These are phyloP conservation scores for Uropetala carovei DNA, from an alignment of 2,888 invertebrate genomes.

Conservation along the genomic window DNA sequence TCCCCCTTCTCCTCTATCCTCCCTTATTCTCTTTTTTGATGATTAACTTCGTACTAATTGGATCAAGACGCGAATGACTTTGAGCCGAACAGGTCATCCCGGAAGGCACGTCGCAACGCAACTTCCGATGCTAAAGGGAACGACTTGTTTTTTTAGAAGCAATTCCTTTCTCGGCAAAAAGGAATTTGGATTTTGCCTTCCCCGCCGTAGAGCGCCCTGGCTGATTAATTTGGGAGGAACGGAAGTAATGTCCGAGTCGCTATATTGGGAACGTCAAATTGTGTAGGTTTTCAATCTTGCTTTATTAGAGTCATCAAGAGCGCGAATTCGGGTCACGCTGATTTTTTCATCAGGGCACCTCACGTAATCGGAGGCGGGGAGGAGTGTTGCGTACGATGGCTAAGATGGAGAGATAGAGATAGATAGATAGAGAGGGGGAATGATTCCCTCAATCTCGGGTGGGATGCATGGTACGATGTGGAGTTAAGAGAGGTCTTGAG, in stretches of 20 bases:
- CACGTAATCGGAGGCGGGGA: background rate
- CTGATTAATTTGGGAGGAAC: background rate
- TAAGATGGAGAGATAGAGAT: background rate
- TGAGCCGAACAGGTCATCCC: background rate
- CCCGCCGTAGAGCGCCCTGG: background rate
- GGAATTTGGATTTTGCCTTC: background rate
- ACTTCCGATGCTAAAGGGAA: background rate
- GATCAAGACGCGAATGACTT: background rate
- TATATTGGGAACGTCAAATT: constrained; percentile 27
- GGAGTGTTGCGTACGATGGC: background rate
- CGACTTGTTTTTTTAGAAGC: background rate
- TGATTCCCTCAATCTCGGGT: background rate
- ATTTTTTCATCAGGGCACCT: constrained; percentile 14
- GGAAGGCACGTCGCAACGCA: background rate
- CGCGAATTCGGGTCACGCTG: background rate
- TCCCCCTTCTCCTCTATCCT: background rate
- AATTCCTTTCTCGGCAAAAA: background rate
- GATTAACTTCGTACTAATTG: background rate
- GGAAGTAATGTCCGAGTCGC: constrained; percentile 8
- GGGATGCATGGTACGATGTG: background rate
- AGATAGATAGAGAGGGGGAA: background rate
- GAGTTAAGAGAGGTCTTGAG: too few species aligned
- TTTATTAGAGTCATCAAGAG: constrained; percentile 25
- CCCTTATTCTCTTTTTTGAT: background rate
- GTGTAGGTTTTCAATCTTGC: constrained; percentile 48